A percentile compares a stretch with the other conserved stretches of the same genome.
Evolutionary conservation across 2,888 invertebrate genomes (phyloP).

Genomic region (Byasa hedistus): DNA sequence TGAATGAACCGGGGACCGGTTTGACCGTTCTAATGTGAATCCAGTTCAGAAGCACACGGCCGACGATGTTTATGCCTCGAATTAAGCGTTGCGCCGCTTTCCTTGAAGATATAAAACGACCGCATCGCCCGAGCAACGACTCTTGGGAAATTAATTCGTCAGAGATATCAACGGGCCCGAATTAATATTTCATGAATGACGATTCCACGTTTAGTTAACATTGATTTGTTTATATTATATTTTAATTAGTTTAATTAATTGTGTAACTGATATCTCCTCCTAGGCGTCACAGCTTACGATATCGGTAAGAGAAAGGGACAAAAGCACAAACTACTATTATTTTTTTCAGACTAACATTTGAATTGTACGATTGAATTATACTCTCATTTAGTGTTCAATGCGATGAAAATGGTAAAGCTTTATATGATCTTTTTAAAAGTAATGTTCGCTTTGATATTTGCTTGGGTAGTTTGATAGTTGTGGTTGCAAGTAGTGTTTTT

Average conservation of each 20-base stretch:
- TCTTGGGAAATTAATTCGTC: slow-evolving; percentile 20
- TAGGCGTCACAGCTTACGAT: background rate
- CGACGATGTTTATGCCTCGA: slow-evolving; percentile 43
- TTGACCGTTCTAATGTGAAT: slow-evolving; percentile 43
- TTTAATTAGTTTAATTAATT: slow-evolving; percentile 5
- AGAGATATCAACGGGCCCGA: slow-evolving; percentile 12
- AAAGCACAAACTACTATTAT: background rate
- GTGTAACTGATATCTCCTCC: background rate
- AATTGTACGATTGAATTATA: too few species aligned
- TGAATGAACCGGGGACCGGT: slow-evolving; percentile 53
- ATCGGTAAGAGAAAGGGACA: background rate
- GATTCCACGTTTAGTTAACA: slow-evolving; percentile 8
- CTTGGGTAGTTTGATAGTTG: too few species aligned
- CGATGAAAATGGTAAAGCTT: too few species aligned
- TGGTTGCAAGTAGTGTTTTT: too few species aligned
- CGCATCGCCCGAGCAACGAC: background rate
- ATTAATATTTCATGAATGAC: slow-evolving; percentile 17
- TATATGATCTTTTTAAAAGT: too few species aligned
- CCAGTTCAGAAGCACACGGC: slow-evolving; percentile 42
- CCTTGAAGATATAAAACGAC: slow-evolving; percentile 21
- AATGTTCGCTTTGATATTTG: too few species aligned
- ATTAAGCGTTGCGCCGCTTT: slow-evolving; percentile 34
- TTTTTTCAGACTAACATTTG: background rate
- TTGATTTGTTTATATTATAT: slow-evolving; percentile 21
- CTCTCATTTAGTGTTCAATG: too few species aligned